phyloP scores from a whole-genome alignment of 2,888 invertebrate species.

The Nebria brevicollis region DNA sequence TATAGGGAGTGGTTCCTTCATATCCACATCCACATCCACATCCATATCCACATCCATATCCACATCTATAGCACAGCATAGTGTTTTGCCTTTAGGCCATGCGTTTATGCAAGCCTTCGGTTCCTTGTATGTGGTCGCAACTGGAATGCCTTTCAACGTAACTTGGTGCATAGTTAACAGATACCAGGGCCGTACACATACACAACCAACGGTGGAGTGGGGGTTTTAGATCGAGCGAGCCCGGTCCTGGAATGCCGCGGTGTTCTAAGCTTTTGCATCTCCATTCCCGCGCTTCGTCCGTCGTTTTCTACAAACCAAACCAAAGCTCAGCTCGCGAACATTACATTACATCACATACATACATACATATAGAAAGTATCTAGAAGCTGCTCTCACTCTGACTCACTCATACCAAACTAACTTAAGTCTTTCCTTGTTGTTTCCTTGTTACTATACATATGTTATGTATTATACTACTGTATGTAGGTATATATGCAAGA shows the following conservation, averaged over 20 bases:
- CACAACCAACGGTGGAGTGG: slow-evolving; percentile 17
- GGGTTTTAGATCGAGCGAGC: not conserved
- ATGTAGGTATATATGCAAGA: too few relatives aligned
- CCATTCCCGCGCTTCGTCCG: not conserved
- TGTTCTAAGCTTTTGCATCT: slow-evolving; percentile 20
- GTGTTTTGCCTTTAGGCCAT: slow-evolving; percentile 57
- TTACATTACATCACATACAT: not conserved
- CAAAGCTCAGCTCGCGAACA: not conserved
- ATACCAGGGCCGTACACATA: slow-evolving; percentile 57
- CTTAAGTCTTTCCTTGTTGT: too few relatives aligned
- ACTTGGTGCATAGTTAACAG: slow-evolving; percentile 63
- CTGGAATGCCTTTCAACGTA: slow-evolving; percentile 63
- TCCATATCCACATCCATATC: too few relatives aligned
- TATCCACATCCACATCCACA: too few relatives aligned
- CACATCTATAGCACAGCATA: slow-evolving; percentile 49
- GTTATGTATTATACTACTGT: too few relatives aligned
- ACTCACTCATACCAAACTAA: too few relatives aligned
- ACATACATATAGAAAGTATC: not conserved
- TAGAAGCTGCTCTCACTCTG: not conserved
- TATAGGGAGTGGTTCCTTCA: too few relatives aligned
- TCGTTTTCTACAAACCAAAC: not conserved
- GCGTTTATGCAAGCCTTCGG: slow-evolving; percentile 59
- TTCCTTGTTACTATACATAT: too few relatives aligned
- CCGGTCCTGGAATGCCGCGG: slow-evolving; percentile 32
- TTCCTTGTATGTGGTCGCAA: slow-evolving; percentile 58